A percentile compares a stretch with the other conserved stretches of the same genome.
These are phyloP conservation scores for Cephus pygmeus DNA, from an alignment of 2,888 invertebrate species.

Conservation along the genomic window DNA sequence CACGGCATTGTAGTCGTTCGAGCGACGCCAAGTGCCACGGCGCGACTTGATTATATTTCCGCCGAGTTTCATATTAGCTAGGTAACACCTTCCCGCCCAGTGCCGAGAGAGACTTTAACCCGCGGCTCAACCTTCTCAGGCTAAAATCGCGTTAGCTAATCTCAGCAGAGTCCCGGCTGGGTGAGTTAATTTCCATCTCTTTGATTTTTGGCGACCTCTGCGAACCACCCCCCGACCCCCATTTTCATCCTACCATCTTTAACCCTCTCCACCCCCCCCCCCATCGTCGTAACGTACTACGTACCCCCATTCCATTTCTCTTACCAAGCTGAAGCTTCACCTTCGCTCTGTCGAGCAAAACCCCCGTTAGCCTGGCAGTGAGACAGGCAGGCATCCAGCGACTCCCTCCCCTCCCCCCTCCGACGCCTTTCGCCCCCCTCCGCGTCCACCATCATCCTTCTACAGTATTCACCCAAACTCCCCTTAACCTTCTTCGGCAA, in stretches of 20 bases:
- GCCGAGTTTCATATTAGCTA: constrained; percentile 27
- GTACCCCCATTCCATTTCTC: background rate
- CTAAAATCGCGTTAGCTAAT: constrained; percentile 50
- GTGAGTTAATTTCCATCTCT: constrained; percentile 59
- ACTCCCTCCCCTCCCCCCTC: background rate
- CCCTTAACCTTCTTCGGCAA: constrained; percentile 17
- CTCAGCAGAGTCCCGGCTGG: constrained; percentile 30
- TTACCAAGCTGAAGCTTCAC: background rate
- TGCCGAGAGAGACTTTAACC: constrained; percentile 21
- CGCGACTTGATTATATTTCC: constrained; percentile 31
- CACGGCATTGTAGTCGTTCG: constrained; percentile 3
- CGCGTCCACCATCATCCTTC: background rate
- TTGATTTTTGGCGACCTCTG: constrained; percentile 60
- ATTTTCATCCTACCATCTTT: constrained; percentile 13
- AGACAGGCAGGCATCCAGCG: background rate
- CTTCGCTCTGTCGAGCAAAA: background rate
- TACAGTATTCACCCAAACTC: background rate
- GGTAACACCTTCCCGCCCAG: constrained; percentile 22
- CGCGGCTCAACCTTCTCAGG: constrained; percentile 18
- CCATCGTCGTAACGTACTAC: background rate
- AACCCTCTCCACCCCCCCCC: constrained; percentile 8
- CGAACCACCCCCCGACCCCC: constrained; percentile 12
- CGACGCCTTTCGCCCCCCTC: no score
- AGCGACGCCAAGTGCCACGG: constrained; percentile 5
- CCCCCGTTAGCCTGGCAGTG: background rate